These are phyloP conservation scores for Borostomias antarcticus DNA, from an alignment of 2,797 vertebrate genomes.

Conservation along the genomic window DNA sequence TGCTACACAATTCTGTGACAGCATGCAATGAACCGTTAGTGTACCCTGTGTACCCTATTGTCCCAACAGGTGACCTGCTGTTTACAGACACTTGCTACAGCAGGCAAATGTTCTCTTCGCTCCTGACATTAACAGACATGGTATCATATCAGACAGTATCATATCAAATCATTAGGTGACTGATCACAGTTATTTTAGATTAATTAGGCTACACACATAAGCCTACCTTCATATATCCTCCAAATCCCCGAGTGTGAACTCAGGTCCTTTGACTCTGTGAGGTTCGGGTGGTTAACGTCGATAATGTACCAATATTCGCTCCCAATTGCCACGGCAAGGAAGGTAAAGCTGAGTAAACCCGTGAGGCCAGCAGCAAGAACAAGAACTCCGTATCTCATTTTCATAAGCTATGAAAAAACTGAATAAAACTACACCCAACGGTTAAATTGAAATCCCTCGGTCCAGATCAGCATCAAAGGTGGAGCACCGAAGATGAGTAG, in stretches of 20 bases:
- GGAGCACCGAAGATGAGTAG: not conserved
- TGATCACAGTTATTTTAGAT: not conserved
- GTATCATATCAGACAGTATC: not conserved
- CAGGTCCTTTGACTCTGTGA: slow-evolving; percentile 63
- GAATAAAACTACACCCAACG: not conserved
- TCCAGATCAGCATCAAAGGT: not conserved
- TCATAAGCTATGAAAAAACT: not conserved
- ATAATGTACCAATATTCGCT: slow-evolving; percentile 86
- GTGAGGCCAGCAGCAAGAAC: slow-evolving; percentile 70
- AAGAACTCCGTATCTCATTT: slow-evolving; percentile 58
- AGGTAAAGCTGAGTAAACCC: slow-evolving; percentile 77
- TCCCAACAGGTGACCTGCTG: too few relatives aligned
- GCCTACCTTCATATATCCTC: slow-evolving; percentile 81
- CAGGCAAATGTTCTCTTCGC: too few relatives aligned
- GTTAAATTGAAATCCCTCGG: not conserved
- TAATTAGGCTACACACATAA: not conserved
- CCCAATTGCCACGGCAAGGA: slow-evolving; percentile 76
- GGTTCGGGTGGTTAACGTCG: slow-evolving; percentile 72
- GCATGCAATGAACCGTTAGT: too few relatives aligned
- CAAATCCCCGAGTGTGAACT: slow-evolving; percentile 83
- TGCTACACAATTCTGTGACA: too few relatives aligned
- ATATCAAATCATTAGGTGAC: too few relatives aligned
- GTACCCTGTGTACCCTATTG: too few relatives aligned
- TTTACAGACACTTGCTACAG: too few relatives aligned
- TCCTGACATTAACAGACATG: too few relatives aligned